These are phyloP conservation scores for Seladonia tumulorum DNA, from an alignment of 2,888 invertebrate species.

Conservation along the genomic window DNA sequence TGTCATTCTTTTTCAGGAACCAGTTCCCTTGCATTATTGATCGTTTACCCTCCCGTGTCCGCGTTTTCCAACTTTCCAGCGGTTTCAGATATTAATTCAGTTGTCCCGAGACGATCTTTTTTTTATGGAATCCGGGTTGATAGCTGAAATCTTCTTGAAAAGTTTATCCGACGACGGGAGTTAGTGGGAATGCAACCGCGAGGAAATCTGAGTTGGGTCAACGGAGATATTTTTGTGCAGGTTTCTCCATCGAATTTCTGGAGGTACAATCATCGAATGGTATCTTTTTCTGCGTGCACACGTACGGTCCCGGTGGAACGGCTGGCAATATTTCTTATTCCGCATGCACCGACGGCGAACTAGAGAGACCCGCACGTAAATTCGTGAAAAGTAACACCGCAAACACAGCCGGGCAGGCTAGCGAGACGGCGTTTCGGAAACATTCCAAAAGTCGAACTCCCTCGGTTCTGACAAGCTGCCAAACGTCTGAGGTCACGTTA, in stretches of 20 bases:
- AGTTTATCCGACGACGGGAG: too few relatives aligned
- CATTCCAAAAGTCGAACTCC: conserved; percentile 45
- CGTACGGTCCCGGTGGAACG: too few relatives aligned
- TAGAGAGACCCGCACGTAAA: not conserved
- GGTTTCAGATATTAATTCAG: not conserved
- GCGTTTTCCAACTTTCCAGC: not conserved
- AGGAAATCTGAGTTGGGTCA: too few relatives aligned
- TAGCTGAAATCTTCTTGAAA: too few relatives aligned
- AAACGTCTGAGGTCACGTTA: conserved; percentile 65
- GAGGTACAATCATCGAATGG: too few relatives aligned
- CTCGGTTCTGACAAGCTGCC: conserved; percentile 64
- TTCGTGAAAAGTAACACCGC: conserved; percentile 14
- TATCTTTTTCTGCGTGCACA: not conserved
- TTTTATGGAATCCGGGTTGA: not conserved
- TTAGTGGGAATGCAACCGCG: too few relatives aligned
- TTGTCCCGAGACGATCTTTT: not conserved
- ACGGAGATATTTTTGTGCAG: too few relatives aligned
- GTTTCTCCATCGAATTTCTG: not conserved
- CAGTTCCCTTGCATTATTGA: not conserved
- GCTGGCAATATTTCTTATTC: conserved; percentile 1
- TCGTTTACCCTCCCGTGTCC: not conserved
- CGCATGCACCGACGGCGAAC: too few relatives aligned
- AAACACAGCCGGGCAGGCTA: conserved; percentile 1
- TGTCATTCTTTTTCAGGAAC: not conserved
- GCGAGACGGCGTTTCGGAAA: conserved; percentile 35